phyloP scores from a whole-genome alignment of 2,888 invertebrate species.

The Omphaloscelis lunosa region DNA sequence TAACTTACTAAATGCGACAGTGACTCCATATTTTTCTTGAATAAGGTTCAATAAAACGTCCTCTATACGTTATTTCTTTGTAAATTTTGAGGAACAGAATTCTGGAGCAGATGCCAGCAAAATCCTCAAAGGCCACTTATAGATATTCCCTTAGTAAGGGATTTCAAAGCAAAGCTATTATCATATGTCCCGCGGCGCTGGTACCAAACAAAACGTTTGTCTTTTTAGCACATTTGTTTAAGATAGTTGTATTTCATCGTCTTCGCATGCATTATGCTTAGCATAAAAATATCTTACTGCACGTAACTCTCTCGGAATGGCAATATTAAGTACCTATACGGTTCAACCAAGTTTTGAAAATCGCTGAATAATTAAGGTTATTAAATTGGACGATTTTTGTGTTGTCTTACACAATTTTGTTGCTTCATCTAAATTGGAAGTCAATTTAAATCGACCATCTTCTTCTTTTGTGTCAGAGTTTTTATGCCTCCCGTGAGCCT shows the following conservation, averaged over 20 bases:
- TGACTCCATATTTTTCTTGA: too few relatives aligned
- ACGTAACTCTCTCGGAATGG: constrained; percentile 9
- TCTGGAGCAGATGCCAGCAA: not conserved
- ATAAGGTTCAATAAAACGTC: not conserved
- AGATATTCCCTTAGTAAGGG: constrained; percentile 71
- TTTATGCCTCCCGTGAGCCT: too few relatives aligned
- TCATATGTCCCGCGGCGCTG: constrained; percentile 86
- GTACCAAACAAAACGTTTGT: constrained; percentile 87
- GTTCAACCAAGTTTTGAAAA: not conserved
- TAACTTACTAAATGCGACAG: not conserved
- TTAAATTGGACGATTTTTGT: too few relatives aligned
- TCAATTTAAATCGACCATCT: too few relatives aligned
- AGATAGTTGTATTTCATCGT: constrained; percentile 87
- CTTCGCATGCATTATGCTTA: constrained; percentile 80
- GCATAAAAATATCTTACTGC: constrained; percentile 61
- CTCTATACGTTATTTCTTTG: not conserved
- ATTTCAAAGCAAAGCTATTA: constrained; percentile 83
- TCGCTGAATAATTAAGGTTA: not conserved
- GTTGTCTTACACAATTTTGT: too few relatives aligned
- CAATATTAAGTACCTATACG: not conserved
- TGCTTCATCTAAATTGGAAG: not conserved
- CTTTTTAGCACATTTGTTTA: constrained; percentile 90
- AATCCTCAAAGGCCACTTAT: not conserved
- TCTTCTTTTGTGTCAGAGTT: too few relatives aligned
- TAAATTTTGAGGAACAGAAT: not conserved